phyloP scores from a whole-genome alignment of 2,797 vertebrate genomes.

The Gambusia yucatana region DNA sequence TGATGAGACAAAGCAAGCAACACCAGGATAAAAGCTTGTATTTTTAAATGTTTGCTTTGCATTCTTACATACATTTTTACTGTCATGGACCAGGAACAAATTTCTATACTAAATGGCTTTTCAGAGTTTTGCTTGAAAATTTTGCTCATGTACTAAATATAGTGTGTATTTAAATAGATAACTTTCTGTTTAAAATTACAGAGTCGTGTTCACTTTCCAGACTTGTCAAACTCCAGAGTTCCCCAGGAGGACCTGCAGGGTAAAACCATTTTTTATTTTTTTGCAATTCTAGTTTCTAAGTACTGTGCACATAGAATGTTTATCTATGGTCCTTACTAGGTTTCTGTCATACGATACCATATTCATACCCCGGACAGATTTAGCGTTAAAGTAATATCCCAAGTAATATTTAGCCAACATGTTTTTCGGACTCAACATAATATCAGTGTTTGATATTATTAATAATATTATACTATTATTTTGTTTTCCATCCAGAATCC shows the following conservation, averaged over 20 bases:
- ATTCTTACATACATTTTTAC: constrained; percentile 86
- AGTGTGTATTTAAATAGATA: constrained; percentile 39
- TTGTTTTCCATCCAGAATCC: background rate
- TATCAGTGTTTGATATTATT: background rate
- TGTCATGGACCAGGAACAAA: constrained; percentile 85
- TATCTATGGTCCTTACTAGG: constrained; percentile 64
- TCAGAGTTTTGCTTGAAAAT: constrained; percentile 70
- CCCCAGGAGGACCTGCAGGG: constrained; percentile 75
- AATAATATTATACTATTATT: too few relatives aligned
- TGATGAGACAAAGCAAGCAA: constrained; percentile 86
- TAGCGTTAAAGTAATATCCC: background rate
- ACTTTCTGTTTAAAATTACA: constrained; percentile 36
- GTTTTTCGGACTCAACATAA: background rate
- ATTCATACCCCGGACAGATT: background rate
- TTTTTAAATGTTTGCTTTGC: constrained; percentile 74
- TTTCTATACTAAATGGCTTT: constrained; percentile 85
- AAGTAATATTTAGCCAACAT: background rate
- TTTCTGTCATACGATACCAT: background rate
- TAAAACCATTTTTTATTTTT: constrained; percentile 70
- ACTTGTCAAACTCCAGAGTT: constrained; percentile 55
- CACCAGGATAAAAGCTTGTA: constrained; percentile 78
- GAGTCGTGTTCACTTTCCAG: constrained; percentile 61
- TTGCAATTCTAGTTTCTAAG: constrained; percentile 83
- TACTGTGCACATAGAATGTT: constrained; percentile 71
- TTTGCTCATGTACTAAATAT: constrained; percentile 53